Evolutionary conservation across 2,797 vertebrate genomes (phyloP).

Genomic region (Florisuga fusca): DNA sequence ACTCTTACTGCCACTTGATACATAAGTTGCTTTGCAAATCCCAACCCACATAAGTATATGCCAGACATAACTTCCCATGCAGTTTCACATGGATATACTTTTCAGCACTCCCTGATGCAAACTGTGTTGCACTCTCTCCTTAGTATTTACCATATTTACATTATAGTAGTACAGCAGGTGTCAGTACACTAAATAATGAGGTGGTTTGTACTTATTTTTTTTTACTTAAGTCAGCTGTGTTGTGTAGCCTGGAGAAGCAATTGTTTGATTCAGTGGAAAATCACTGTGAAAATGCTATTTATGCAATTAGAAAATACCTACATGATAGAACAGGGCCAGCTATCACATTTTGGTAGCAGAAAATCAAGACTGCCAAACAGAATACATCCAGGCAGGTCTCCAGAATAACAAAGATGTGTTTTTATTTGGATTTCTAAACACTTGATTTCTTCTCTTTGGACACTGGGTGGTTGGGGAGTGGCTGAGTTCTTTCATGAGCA

Average conservation of each 20-base stretch:
- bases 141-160: neutral
- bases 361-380: neutral
- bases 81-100: neutral
- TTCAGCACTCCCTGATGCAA: neutral
- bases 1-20: neutral
- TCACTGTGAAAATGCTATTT: neutral
- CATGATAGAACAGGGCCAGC: neutral
- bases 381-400: neutral
- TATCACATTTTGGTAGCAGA: neutral
- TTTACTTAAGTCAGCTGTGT: neutral
- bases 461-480: neutral
- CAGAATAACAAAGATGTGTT: neutral
- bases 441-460: neutral
- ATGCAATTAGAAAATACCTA: neutral
- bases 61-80: neutral
- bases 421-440: neutral
- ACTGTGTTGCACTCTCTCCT: neutral
- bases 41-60: rapidly evolving
- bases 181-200: neutral
- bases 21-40: neutral
- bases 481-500: neutral
- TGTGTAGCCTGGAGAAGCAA: neutral
- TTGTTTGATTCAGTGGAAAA: neutral
- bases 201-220: neutral
- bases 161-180: neutral